Evolutionary conservation across 2,113 vertebrate species (phyloP).

Genomic region (Barnardius zonarius): DNA sequence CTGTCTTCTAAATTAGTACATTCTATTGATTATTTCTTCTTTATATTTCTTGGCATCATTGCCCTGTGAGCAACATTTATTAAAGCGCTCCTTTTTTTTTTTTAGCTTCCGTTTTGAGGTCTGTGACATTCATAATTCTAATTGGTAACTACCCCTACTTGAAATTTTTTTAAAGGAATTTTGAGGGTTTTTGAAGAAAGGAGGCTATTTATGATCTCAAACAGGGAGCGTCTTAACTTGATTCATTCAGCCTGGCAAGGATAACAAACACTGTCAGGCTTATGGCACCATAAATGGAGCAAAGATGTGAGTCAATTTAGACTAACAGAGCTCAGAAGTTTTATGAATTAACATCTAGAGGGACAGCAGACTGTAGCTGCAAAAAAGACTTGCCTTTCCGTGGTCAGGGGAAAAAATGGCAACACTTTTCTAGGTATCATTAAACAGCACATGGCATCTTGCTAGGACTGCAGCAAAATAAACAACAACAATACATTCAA

Average conservation of each 20-base stretch:
- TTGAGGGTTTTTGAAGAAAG: background rate
- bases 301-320: background rate
- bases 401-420: background rate
- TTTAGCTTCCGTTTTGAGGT: background rate
- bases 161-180: background rate
- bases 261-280: background rate
- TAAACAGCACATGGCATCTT: background rate
- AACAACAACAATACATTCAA: background rate
- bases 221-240: background rate
- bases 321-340: background rate
- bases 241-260: background rate
- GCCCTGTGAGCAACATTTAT: background rate
- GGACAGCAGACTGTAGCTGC: background rate
- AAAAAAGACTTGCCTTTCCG: background rate
- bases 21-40: background rate
- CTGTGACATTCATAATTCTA: background rate
- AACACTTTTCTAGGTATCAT: background rate
- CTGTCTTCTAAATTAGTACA: background rate
- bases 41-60: background rate
- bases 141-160: background rate
- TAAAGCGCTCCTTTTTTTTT: background rate
- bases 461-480: background rate
- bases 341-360: background rate
- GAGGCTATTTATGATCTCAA: background rate
- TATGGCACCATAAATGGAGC: background rate